Evolutionary conservation across 2,797 vertebrate species (phyloP).

Genomic region (Anabacerthia variegaticeps): DNA sequence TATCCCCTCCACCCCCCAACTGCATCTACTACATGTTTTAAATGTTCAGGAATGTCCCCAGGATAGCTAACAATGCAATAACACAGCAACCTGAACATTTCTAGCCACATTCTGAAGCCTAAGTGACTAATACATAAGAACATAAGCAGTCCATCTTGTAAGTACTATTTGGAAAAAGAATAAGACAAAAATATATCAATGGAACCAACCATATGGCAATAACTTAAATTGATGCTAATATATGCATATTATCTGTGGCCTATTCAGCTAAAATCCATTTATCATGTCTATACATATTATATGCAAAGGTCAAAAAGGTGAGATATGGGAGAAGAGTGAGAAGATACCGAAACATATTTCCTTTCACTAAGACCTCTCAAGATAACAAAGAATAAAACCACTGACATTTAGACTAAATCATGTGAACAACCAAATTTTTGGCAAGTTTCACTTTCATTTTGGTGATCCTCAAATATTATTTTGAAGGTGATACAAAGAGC

Average conservation of each 20-base stretch:
- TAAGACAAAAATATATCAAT: neutral
- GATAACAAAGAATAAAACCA: neutral
- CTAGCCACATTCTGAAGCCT: neutral
- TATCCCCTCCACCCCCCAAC: neutral
- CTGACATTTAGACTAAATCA: neutral
- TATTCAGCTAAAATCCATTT: neutral
- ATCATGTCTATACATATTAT: neutral
- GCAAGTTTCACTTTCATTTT: neutral
- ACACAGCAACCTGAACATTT: neutral
- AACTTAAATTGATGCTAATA: neutral
- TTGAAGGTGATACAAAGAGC: neutral
- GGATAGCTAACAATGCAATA: neutral
- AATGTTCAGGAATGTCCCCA: neutral
- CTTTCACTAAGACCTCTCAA: neutral
- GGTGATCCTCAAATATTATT: neutral
- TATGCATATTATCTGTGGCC: neutral
- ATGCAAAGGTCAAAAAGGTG: neutral
- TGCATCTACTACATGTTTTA: neutral
- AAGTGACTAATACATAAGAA: neutral
- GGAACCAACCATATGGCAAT: neutral
- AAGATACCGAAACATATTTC: neutral
- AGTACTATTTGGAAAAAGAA: neutral
- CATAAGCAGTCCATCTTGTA: neutral
- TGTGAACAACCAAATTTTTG: neutral
- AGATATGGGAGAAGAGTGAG: neutral